Evolutionary conservation across 1,140 invertebrate genomes (phyloP), one percentile per base, ranked within the genome.

Genomic region (Drosophila tristis): DNA sequence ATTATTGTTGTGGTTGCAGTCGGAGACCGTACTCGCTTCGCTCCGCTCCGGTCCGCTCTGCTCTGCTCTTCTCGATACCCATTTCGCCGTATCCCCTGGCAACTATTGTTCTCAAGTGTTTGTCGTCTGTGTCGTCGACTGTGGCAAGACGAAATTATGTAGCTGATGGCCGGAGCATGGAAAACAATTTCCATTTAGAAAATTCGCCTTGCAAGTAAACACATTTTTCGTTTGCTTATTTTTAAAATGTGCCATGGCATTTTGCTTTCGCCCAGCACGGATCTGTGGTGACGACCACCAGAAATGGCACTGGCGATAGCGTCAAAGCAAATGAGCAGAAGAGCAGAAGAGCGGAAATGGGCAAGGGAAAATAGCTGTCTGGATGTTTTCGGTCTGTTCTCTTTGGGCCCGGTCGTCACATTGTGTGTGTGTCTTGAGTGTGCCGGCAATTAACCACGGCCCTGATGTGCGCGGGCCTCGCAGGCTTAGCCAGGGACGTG

Each of bases 181-280:
- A 89, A 89, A 89, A 89, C 84, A 89, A 89, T 89, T 89, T 89
- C 78, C 84, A 89, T 89, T 89, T 84, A 71, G 74, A 67, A 68
- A 61, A 54, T 70, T 86, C 64, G 62, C 63, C 65, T 62, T 67
- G 49, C 59, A 63, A 79, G 76, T 78, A 89, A 90, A 90, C 79
- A 89, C 53, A 79, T 72, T 80, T 56, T 31, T 23, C 25, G 2
- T 44, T 45, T 55, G 20, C 16, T 39, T 54, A 35, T 13, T 78
- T 78, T 62, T 67, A 48, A 59, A 75, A 78, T 75, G 65, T 72
- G 59, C 16, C 63, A 54, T 65, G 62, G 29, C 53, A 60, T 50
- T 72, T 64, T 57, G 23, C 44, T 60, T 49, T 70, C 68, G 47
- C 59, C 11, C 48, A 45, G 42, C 61, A 16, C 8, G 49, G 44